Conservation (phyloP, 2,113 vertebrate species). For the Progne subis region DNA sequence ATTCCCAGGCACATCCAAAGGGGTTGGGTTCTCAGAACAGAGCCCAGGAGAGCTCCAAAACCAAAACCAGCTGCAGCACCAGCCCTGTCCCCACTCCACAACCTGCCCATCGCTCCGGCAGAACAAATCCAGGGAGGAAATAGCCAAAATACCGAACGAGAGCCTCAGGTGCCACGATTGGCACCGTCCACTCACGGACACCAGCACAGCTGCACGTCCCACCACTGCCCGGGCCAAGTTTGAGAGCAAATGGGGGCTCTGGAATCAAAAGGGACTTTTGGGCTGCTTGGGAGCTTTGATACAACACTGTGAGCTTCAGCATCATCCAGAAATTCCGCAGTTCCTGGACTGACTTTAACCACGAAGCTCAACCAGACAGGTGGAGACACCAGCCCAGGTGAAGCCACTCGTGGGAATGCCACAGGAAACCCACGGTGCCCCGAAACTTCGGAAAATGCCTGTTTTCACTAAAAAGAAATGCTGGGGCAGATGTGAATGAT, state of each 20-base stretch:
- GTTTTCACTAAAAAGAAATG: neutral
- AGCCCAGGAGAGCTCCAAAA: neutral
- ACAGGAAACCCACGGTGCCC: fast-evolving
- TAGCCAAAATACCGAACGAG: fast-evolving
- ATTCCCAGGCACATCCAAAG: neutral
- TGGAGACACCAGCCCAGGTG: neutral
- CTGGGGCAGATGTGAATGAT: neutral
- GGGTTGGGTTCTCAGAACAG: neutral
- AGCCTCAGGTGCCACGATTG: neutral
- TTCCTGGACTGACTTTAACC: neutral
- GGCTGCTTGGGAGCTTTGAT: neutral
- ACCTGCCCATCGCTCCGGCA: neutral
- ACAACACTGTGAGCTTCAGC: neutral
- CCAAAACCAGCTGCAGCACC: neutral
- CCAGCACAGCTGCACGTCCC: neutral
- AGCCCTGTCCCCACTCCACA: neutral
- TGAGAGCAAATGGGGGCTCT: neutral
- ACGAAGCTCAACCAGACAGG: neutral
- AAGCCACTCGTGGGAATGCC: fast-evolving
- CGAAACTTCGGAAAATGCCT: neutral
- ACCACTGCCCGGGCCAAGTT: neutral
- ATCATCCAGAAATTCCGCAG: neutral
- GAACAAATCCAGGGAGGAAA: neutral
- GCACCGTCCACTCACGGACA: fast-evolving
- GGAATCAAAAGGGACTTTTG: neutral